A percentile compares a stretch with the other conserved stretches of the same genome.
Conservation (phyloP, 2,797 vertebrate species). For the Clarias platycephalus region DNA sequence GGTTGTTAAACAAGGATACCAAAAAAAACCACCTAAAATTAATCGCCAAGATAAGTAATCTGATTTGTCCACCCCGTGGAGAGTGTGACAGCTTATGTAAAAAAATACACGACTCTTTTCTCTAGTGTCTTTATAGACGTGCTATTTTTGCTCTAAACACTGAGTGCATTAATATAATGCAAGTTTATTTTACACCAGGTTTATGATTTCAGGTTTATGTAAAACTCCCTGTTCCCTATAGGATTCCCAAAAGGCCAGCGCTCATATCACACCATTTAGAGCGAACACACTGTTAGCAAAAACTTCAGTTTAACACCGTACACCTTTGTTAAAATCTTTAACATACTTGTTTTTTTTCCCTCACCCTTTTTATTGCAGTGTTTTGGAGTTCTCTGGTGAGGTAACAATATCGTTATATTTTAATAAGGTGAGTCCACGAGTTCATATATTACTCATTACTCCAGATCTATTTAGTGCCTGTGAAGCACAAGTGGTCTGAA, state of each 20-base stretch:
- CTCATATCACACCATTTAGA: background rate
- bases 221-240: background rate
- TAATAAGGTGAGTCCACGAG: background rate
- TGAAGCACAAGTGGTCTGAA: background rate
- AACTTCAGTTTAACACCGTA: background rate
- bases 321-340: background rate
- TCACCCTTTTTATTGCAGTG: background rate
- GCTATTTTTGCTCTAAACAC: background rate
- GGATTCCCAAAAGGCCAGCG: background rate
- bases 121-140: background rate
- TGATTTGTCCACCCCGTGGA: background rate
- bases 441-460: background rate
- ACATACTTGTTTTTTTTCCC: background rate
- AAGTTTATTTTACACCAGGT: background rate
- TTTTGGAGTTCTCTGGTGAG: background rate
- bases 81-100: background rate
- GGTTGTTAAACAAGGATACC: background rate
- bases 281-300: background rate
- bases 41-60: background rate
- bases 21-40: background rate
- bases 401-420: background rate
- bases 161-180: background rate
- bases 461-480: background rate
- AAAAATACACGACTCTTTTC: background rate
- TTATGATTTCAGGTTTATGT: background rate